These are phyloP conservation scores for Malaclemys terrapin DNA, from an alignment of 2,113 vertebrate species.

Conservation along the genomic window DNA sequence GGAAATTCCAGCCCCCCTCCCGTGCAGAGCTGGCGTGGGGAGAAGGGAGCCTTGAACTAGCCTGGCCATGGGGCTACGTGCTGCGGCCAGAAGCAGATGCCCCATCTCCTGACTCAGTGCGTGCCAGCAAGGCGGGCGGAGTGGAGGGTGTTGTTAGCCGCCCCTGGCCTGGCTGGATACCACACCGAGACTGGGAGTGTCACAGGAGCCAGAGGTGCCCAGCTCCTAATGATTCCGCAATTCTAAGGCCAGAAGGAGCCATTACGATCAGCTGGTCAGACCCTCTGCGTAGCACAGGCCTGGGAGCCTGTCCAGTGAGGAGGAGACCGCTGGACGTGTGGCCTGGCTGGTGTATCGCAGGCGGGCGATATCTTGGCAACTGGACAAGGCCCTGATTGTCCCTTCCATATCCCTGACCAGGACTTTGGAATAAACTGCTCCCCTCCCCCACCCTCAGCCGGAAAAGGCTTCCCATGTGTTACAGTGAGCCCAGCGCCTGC, in stretches of 20 bases:
- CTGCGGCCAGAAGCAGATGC: background rate
- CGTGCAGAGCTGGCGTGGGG: background rate
- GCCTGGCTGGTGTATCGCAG: background rate
- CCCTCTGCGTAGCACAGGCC: no score
- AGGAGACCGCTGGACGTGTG: background rate
- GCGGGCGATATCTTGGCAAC: background rate
- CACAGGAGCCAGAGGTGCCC: background rate
- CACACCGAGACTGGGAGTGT: background rate
- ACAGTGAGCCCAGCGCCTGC: background rate
- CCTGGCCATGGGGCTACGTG: background rate
- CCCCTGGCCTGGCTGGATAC: background rate
- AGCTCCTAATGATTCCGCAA: background rate
- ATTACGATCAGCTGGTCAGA: background rate
- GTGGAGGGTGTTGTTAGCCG: background rate
- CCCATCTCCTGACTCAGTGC: background rate
- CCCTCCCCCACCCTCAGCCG: background rate
- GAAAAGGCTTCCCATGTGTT: background rate
- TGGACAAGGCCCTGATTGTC: background rate
- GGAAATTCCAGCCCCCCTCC: background rate
- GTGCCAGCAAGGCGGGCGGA: background rate
- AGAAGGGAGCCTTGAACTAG: background rate
- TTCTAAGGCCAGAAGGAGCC: background rate
- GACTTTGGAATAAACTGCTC: background rate
- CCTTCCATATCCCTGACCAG: background rate
- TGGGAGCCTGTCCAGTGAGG: background rate